Evolutionary conservation across 2,113 vertebrate species (phyloP), one percentile per base, ranked within the genome.

Genomic region (Passer domesticus): DNA sequence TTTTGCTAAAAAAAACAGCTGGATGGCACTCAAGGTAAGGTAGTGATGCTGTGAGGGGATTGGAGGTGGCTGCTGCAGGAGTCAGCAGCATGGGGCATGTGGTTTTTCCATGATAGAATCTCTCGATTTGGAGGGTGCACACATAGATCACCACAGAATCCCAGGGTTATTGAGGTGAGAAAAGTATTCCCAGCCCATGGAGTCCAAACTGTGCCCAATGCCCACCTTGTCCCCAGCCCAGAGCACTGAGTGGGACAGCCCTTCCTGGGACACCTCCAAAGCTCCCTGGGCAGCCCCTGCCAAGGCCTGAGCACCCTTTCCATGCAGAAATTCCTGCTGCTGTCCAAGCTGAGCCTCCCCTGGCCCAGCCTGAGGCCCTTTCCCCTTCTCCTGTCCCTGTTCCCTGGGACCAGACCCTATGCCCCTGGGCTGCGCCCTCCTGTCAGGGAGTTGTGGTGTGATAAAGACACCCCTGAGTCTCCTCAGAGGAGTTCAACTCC

Each of bases 171-270:
- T 55, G 20, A 55, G 7, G n/a, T 1, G 1, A 19, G 47, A 47
- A 35, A 63, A 72, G 6, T 2, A 1, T 3, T 62, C 23, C 24
- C 15, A 78, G n/a, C 15, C 64, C 28, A 28, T 6, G 5, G 11
- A 60, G 33, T 2, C 15, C 27, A 2, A 0, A 0, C n/a, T 47
- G 41, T 63, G 74, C 39, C 84, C 7, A 0, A 2, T 78, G 6
- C 33, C 63, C 46, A 28, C 53, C 46, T 15, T 87, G 37, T 68
- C 12, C 31, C 72, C 83, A 67, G 62, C 83, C 44, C 83, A 86
- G 83, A 86, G 72, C 83, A 6, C 74, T 78, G n/a, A n/a, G n/a
- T n/a, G n/a, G n/a, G n/a, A n/a, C 64, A 69, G 74, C 1, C 74
- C 64, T 87, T 12, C 55, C 64, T 13, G 1, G 74, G 33, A 13